Conservation (phyloP, 2,888 invertebrate species). For the Luperina nickerlii region DNA sequence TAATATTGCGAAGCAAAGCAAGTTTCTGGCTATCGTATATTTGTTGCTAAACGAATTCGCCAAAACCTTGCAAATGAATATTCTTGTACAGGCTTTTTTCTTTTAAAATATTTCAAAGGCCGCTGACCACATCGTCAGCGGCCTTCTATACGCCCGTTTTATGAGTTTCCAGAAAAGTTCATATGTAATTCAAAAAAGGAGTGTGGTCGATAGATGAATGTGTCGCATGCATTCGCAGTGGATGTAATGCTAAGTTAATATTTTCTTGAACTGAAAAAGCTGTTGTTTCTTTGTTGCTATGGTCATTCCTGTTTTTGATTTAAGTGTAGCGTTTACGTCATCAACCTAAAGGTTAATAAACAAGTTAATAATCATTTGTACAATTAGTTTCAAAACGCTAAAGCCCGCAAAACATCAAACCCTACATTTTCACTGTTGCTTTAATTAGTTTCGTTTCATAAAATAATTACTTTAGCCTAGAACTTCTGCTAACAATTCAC, state of each 20-base stretch:
- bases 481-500: background rate
- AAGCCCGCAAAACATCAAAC: background rate
- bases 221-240: background rate
- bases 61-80: background rate
- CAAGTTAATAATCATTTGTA: background rate
- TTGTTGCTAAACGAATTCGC: constrained; percentile 2
- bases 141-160: background rate
- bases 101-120: background rate
- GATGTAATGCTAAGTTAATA: background rate
- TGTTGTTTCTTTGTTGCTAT: background rate
- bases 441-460: background rate
- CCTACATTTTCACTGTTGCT: background rate
- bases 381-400: background rate
- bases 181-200: background rate
- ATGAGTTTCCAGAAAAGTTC: background rate
- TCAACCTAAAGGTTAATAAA: background rate
- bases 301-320: background rate
- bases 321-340: background rate
- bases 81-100: background rate
- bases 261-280: background rate
- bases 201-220: background rate
- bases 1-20: constrained; percentile 15
- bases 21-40: constrained; percentile 10
- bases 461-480: background rate
- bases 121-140: too few relatives aligned